Evolutionary conservation across 1,140 invertebrate species (phyloP), one percentile per base, ranked within the genome.

Genomic region (Zelostemma sp.): DNA sequence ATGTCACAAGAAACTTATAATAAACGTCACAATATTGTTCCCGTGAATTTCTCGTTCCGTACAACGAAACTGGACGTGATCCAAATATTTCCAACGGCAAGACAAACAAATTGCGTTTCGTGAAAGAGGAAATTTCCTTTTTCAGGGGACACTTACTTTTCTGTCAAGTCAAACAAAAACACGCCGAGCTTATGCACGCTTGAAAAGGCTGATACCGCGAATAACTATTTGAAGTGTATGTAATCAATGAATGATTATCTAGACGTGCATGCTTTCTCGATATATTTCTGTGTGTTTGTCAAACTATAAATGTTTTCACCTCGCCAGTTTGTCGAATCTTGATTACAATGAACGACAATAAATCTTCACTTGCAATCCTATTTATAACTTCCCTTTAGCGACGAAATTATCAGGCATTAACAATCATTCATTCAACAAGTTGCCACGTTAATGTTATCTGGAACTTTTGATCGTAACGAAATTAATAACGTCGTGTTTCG

Each of bases 121-220:
- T 9, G 11, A n/a, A 35, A 35, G 11, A n/a, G 33, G 33, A 2
- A n/a, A n/a, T n/a, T n/a, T 2, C 33, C 33, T n/a, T n/a, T 35
- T 35, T n/a, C 11, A 9, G 33, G 33, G 3, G 6, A 35, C 33
- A 35, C 3, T 35, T 1, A 35, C 33, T 9, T 35, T 35, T 35
- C 11, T 35, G 33, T 35, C 33, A n/a, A 35, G 33, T n/a, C 50
- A 65, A 17, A 74, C 69, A 70, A 61, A 61, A 74, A 55, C 76
- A 80, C 74, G 76, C 80, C 69, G 72, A 80, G 80, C 79, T 83
- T 83, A 18, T 81, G 77, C 81, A 81, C 81, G 80, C 81, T 81
- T 70, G 63, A 73, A 74, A 70, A 76, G 74, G 73, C 79, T 81
- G 76, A 68, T 51, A 49, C 53, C 56, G 61, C 65, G 62, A 33